Evolutionary conservation across 2,888 invertebrate species (phyloP), one percentile per base, ranked within the genome.

Genomic region (Ectemnius cavifrons): DNA sequence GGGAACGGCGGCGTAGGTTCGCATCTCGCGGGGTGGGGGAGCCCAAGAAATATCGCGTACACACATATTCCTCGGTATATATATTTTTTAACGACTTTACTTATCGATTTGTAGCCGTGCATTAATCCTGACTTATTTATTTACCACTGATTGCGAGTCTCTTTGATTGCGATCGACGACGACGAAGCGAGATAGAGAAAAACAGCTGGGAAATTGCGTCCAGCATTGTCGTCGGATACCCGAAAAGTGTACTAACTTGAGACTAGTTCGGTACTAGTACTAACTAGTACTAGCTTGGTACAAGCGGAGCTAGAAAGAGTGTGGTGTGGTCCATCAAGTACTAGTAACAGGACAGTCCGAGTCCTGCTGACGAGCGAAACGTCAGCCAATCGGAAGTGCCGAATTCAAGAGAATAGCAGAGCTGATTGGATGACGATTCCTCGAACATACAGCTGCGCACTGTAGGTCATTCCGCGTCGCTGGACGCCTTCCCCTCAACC

Each of bases 1-100:
- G 37, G 37, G 37, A 73, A 63, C 66, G 74, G 73, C 69, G 74
- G 76, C 75, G 80, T 80, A 78, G 73, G 73, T 80, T 81, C 81
- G 83, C 82, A 77, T 81, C 77, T 81, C 78, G 79, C 78, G 76
- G 37, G 11, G 37, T 1, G 37, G 37, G 76, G 83, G 78, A 81
- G 75, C 81, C 83, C 77, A 83, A 83, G 79, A 81, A 37, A 37
- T 37, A 83, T 82, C 83, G 76, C 77, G 76, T 81, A 81, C 65
- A 75, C 69, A 69, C 37, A 80, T 81, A 83, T 82, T 84, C 82
- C 78, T 83, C 84, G 82, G 82, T 84, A 83, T 84, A 84, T 82
- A 83, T 83, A 84, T 83, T 83, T 83, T 83, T 84, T 82, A 84
- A 83, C 73, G 80, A 84, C 82, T 84, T 83, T 80, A 82, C 82